Percentiles rank a stretch among this genome's conserved stretches.
These are phyloP conservation scores for Cydia strobilella DNA, from an alignment of 1,140 invertebrate genomes.

Conservation along the genomic window DNA sequence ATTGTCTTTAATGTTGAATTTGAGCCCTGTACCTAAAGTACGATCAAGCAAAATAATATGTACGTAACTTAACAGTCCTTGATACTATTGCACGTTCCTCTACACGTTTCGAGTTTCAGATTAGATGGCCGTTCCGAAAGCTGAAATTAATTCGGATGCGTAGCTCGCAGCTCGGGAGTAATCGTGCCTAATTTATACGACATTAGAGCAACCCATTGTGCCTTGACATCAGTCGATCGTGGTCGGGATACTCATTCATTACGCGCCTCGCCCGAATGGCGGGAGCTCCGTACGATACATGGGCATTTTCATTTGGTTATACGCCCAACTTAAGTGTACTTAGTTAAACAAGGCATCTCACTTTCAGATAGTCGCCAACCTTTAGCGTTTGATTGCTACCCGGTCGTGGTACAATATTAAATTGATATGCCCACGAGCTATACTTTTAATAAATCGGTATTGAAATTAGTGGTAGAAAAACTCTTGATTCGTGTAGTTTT, in stretches of 20 bases:
- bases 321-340: background rate
- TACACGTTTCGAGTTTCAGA: background rate
- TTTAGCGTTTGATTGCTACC: background rate
- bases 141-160: slow-evolving; percentile 27
- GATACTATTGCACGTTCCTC: background rate
- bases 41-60: background rate
- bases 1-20: no score
- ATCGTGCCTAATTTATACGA: slow-evolving; percentile 31
- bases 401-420: background rate
- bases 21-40: background rate
- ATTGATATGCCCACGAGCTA: background rate
- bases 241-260: slow-evolving; percentile 19
- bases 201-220: slow-evolving; percentile 30
- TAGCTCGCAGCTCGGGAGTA: slow-evolving; percentile 16
- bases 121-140: slow-evolving; percentile 15
- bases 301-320: background rate
- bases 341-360: background rate
- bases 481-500: background rate
- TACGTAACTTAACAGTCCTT: background rate
- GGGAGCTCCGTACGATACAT: background rate
- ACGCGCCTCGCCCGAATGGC: slow-evolving; percentile 9
- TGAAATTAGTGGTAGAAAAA: background rate
- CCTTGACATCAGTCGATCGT: slow-evolving; percentile 29
- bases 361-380: no score
- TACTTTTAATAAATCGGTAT: background rate